Base-by-base conservation (phyloP, 1,140 invertebrate species). In the Drosophila nasuta region DNA sequence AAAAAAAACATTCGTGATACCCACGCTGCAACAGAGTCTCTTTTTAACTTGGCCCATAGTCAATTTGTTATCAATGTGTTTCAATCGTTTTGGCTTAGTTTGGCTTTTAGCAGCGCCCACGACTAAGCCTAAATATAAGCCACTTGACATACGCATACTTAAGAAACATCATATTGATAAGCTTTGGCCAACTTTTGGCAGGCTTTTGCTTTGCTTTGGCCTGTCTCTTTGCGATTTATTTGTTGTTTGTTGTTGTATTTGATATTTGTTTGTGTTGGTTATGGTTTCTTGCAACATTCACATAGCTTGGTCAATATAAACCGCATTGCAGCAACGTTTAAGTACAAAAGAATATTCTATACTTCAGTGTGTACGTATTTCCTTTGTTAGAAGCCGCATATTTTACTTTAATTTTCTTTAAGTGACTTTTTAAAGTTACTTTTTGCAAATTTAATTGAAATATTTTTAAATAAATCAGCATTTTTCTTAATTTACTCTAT, bases 51-150 rank as follows among this genome's bases (percentile, higher is more conserved):
- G 81, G 77, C 74, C 74, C 77, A 62, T 71, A 68, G 62, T 77
- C 77, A 77, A 80, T 71, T 74, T 82, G 65, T 68, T 85, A 82
- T 85, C 69, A 74, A 68, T 73, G 65, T 63, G 49, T 49, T 73
- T 70, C 60, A 68, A 77, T 82, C 65, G 54, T 43, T 75, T 75
- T 79, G 81, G 74, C 73, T 82, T 77, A 82, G 65, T 82, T 17
- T 77, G 77, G 80, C 69, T 68, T 69, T 75, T 68, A 60, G 59
- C 48, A 67, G 54, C 62, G 65, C 72, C 80, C 52, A 77, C 80
- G 56, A 28, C 60, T 65, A 74, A 60, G 70, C 70, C 75, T 62
- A 60, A 52, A 74, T 57, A 59, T 80, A 82, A 82, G 70, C 69
- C 74, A 77, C 80, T 80, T 79, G 80, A 74, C 65, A 76, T 66